A percentile compares a stretch with the other conserved stretches of the same genome.
These are phyloP conservation scores for Limanda limanda DNA, from an alignment of 2,113 vertebrate species.

Conservation along the genomic window DNA sequence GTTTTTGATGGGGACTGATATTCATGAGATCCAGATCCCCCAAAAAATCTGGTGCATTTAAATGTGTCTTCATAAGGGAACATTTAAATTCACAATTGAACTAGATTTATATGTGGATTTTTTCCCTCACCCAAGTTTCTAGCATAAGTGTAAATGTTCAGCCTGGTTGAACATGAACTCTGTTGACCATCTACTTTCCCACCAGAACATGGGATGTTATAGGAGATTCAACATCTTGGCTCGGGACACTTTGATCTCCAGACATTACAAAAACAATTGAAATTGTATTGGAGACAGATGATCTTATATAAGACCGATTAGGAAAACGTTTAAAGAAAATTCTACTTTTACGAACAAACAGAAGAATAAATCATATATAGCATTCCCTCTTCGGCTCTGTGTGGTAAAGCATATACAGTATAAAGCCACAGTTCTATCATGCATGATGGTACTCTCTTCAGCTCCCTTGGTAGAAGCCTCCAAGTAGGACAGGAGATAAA, in stretches of 20 bases:
- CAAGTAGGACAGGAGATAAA: not conserved
- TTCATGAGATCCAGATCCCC: too few relatives aligned
- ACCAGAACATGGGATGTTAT: constrained; percentile 3
- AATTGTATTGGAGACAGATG: not conserved
- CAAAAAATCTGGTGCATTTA: too few relatives aligned
- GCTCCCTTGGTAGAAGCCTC: constrained; percentile 6
- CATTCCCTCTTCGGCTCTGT: not conserved
- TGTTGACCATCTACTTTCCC: not conserved
- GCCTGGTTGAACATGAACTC: constrained; percentile 29
- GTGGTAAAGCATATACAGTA: not conserved
- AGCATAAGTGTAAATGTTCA: constrained; percentile 22
- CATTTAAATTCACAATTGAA: too few relatives aligned
- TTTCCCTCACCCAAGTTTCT: not conserved
- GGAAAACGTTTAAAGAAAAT: not conserved
- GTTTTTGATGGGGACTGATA: too few relatives aligned
- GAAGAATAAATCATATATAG: constrained; percentile 1
- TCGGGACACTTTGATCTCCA: not conserved
- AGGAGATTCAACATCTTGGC: not conserved
- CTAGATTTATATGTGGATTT: too few relatives aligned
- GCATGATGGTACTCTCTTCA: constrained; percentile 4
- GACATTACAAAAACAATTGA: constrained; percentile 6
- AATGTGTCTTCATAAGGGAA: too few relatives aligned
- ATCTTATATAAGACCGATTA: not conserved
- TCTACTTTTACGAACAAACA: not conserved
- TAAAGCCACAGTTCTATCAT: constrained; percentile 8